A percentile compares a stretch with the other conserved stretches of the same genome.
phyloP scores from a whole-genome alignment of 2,797 vertebrate genomes.

The Tinamus major region DNA sequence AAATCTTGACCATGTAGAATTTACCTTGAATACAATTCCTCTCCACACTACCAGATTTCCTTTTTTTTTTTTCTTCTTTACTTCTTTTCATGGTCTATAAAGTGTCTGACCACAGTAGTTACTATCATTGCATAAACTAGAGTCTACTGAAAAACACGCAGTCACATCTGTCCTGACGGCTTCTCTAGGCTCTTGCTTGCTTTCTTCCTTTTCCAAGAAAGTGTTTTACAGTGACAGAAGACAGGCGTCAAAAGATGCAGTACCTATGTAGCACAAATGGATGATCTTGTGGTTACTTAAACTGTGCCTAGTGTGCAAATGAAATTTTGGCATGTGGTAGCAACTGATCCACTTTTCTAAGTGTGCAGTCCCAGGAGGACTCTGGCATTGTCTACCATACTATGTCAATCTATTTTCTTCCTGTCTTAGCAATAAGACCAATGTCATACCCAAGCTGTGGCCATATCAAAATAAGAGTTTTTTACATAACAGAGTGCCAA shows the following conservation, averaged over 20 bases:
- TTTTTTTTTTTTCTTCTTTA: not conserved
- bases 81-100: not conserved
- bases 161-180: not conserved
- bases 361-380: not conserved
- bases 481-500: not conserved
- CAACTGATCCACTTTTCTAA: not conserved
- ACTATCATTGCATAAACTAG: not conserved
- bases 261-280: not conserved
- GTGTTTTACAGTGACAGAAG: not conserved
- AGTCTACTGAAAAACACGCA: not conserved
- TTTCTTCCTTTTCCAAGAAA: not conserved
- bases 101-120: not conserved
- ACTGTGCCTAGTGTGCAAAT: not conserved
- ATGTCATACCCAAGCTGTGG: not conserved
- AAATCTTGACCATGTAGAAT: not conserved
- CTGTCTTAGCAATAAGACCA: not conserved
- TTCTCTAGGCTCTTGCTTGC: not conserved
- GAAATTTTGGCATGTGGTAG: not conserved
- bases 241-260: not conserved
- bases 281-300: not conserved
- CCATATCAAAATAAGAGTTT: not conserved
- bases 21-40: constrained; percentile 11
- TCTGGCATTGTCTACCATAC: not conserved
- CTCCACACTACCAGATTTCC: not conserved
- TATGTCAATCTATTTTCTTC: not conserved